Conservation (phyloP, 1,140 invertebrate species). For the Lepidurus apus region DNA sequence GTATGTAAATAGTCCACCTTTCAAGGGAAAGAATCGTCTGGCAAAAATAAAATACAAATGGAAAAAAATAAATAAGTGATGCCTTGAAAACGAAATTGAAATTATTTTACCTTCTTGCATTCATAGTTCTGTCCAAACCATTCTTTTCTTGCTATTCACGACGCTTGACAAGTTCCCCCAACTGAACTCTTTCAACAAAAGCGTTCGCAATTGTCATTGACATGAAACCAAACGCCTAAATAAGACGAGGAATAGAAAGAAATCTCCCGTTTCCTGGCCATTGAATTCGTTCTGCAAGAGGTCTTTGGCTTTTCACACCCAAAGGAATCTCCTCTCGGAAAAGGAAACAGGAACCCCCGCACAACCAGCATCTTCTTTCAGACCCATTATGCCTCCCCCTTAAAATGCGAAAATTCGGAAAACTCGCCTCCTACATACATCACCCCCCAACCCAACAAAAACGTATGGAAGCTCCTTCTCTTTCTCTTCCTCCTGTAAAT, state of each 20-base stretch:
- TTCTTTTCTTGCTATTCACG: not conserved
- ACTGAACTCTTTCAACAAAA: not conserved
- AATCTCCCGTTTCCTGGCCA: conserved; percentile 10
- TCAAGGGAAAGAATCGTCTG: not conserved
- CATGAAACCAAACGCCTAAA: not conserved
- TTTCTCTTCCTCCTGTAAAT: conserved; percentile 11
- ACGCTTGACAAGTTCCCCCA: not conserved
- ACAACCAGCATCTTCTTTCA: not conserved
- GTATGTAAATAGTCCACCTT: not conserved
- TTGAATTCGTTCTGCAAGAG: not conserved
- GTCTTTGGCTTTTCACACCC: conserved; percentile 2
- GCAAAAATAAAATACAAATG: not conserved
- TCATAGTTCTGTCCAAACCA: not conserved
- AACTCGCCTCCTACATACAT: not conserved
- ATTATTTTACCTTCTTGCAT: not conserved
- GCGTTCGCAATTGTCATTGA: not conserved
- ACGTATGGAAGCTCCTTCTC: conserved; percentile 3
- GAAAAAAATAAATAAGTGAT: not conserved
- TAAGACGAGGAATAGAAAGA: not conserved
- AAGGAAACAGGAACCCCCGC: conserved; percentile 12
- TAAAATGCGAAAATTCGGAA: not conserved
- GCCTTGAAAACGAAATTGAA: not conserved
- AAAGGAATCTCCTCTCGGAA: not conserved
- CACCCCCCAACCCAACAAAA: not conserved
- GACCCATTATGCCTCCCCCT: not conserved